Evolutionary conservation across 2,113 vertebrate genomes (phyloP).

Genomic region (Rhineura floridana): DNA sequence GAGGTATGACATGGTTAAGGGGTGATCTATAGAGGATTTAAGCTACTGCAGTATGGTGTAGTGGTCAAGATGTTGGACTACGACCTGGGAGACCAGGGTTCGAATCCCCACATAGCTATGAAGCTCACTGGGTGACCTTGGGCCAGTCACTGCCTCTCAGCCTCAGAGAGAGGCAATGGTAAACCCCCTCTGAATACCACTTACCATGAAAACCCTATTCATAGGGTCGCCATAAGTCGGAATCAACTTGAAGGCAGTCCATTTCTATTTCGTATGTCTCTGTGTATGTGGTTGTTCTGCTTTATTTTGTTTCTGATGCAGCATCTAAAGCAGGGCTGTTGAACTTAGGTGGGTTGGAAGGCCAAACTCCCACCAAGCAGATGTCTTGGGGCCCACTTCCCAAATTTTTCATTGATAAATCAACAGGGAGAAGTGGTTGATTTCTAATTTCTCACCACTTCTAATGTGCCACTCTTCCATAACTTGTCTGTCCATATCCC

Average conservation of each 20-base stretch:
- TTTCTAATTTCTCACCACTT: not conserved
- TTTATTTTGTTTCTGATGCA: not conserved
- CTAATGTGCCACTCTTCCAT: not conserved
- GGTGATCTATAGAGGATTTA: not conserved
- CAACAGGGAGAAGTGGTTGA: not conserved
- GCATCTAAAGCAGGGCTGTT: not conserved
- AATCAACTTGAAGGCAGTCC: too few species aligned
- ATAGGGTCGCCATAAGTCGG: too few species aligned
- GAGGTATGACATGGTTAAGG: slow-evolving; percentile 9
- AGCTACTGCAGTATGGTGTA: too few species aligned
- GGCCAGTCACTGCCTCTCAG: too few species aligned
- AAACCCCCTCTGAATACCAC: too few species aligned
- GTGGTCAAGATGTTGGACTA: too few species aligned
- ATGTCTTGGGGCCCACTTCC: not conserved
- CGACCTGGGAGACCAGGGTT: too few species aligned
- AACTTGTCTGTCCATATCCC: not conserved
- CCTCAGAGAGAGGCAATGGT: too few species aligned
- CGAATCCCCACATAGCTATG: too few species aligned
- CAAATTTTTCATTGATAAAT: not conserved
- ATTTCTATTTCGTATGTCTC: too few species aligned
- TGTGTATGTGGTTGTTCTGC: not conserved
- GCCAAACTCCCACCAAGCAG: not conserved
- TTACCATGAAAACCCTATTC: too few species aligned
- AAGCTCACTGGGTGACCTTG: too few species aligned
- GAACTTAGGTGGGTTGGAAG: not conserved